These are phyloP conservation scores for Crocuta crocuta DNA, from an alignment of 2,113 vertebrate genomes.

Conservation along the genomic window DNA sequence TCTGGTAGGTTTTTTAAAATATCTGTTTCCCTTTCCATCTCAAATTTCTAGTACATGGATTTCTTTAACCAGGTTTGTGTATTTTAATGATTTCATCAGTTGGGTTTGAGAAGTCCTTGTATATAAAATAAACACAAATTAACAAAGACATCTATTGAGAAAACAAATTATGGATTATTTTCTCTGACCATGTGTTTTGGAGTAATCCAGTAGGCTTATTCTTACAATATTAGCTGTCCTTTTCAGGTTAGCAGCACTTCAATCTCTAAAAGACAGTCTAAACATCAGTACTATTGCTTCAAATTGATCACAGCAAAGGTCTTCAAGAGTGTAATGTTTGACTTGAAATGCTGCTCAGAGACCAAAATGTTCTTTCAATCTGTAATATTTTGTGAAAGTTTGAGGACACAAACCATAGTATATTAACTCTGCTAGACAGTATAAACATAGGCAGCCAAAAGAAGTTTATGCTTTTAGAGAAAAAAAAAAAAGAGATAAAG, in stretches of 20 bases:
- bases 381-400: neutral
- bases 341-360: neutral
- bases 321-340: neutral
- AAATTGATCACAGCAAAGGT: slow-evolving; percentile 18
- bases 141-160: neutral
- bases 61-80: neutral
- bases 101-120: neutral
- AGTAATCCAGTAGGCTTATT: neutral
- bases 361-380: slow-evolving; percentile 4
- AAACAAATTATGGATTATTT: neutral
- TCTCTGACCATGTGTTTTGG: neutral
- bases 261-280: neutral
- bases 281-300: neutral
- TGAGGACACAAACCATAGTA: neutral
- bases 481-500: neutral
- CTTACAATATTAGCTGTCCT: neutral
- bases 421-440: neutral
- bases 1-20: neutral
- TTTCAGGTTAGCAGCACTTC: neutral
- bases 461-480: neutral
- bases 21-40: neutral
- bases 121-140: neutral
- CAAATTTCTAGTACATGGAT: neutral
- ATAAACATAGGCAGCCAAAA: neutral
- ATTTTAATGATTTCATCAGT: neutral